Conservation (phyloP, 2,797 vertebrate species). For the Tragopan temminckii region DNA sequence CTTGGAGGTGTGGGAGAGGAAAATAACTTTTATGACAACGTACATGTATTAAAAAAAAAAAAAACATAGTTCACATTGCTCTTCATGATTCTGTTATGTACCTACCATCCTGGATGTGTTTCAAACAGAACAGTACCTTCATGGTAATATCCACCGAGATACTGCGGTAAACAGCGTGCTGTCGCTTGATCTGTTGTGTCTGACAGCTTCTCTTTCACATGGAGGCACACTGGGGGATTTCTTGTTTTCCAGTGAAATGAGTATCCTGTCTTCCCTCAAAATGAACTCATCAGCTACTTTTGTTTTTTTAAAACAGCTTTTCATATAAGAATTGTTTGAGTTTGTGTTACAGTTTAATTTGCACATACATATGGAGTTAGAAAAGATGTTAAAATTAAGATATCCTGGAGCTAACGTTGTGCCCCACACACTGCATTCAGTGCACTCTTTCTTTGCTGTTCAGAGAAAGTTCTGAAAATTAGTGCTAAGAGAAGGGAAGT, state of each 20-base stretch:
- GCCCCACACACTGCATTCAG: rapidly evolving
- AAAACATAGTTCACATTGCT: neutral
- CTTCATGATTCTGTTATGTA: rapidly evolving
- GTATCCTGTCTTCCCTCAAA: neutral
- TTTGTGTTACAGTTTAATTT: neutral
- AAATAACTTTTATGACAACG: neutral
- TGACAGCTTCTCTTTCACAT: neutral
- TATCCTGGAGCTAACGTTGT: neutral
- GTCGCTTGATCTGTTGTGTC: neutral
- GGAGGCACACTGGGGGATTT: neutral
- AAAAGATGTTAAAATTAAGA: neutral
- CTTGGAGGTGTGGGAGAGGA: neutral
- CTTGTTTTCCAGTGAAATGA: neutral
- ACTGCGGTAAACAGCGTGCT: neutral
- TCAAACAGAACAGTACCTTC: neutral
- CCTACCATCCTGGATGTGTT: neutral
- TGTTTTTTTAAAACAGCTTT: neutral
- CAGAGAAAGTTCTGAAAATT: neutral
- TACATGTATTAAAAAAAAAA: neutral
- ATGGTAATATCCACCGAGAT: neutral
- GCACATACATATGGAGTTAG: rapidly evolving
- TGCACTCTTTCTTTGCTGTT: rapidly evolving
- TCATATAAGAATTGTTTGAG: neutral
- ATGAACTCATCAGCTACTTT: neutral
- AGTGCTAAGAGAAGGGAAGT: neutral